Evolutionary conservation across 2,113 vertebrate genomes (phyloP).

Genomic region (Crocuta crocuta): DNA sequence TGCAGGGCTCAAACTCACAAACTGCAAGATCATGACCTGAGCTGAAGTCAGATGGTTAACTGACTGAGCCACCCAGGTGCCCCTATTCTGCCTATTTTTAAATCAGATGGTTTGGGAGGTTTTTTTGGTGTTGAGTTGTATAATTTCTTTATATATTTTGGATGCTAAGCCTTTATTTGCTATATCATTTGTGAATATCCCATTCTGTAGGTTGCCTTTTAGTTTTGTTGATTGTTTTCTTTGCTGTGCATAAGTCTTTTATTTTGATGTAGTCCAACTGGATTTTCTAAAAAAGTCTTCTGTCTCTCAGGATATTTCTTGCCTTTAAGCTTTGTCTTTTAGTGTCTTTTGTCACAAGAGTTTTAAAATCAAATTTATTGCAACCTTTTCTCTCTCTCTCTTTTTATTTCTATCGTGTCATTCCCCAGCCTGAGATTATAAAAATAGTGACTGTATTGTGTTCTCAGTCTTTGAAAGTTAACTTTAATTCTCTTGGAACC

Average conservation of each 20-base stretch:
- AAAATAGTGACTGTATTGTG: background rate
- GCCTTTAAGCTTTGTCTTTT: background rate
- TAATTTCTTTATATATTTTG: background rate
- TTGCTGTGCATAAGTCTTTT: background rate
- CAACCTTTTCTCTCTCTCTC: background rate
- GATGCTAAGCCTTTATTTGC: background rate
- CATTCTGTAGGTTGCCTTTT: background rate
- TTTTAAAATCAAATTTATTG: background rate
- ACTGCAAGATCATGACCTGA: no score
- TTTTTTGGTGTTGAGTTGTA: background rate
- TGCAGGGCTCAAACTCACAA: no score
- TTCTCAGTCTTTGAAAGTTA: conserved; percentile 12
- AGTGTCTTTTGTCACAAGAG: background rate
- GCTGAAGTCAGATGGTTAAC: background rate
- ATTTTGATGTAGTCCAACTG: background rate
- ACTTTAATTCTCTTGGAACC: background rate
- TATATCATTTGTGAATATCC: background rate
- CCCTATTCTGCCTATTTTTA: background rate
- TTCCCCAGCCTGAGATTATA: background rate
- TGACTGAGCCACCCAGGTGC: background rate
- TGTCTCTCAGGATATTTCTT: background rate
- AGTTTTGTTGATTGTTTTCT: background rate
- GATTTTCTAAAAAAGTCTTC: background rate
- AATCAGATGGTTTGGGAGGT: background rate
- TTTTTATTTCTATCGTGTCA: background rate